Evolutionary conservation across 2,113 vertebrate genomes (phyloP).

Genomic region (Pavo muticus): DNA sequence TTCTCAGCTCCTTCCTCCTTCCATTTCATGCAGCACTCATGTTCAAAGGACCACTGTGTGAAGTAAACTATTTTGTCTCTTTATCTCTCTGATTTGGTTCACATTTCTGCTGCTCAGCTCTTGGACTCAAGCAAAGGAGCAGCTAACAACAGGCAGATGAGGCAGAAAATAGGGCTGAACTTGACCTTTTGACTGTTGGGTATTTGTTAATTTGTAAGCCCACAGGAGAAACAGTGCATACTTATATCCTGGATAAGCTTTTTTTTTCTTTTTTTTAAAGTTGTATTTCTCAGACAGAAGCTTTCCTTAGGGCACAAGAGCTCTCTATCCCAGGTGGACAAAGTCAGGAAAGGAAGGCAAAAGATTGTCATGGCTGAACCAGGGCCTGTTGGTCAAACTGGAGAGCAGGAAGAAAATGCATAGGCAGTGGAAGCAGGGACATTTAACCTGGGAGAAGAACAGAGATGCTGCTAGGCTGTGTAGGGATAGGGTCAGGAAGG

Average conservation of each 20-base stretch:
- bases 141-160: neutral
- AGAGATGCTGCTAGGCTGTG: too few species aligned
- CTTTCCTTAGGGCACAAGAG: too few species aligned
- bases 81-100: neutral
- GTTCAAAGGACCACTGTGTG: neutral
- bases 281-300: neutral
- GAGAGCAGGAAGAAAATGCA: too few species aligned
- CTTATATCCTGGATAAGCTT: accelerated
- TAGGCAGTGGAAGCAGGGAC: too few species aligned
- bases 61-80: accelerated
- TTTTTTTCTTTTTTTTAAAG: neutral
- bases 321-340: too few species aligned
- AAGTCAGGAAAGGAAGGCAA: too few species aligned
- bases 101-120: neutral
- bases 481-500: too few species aligned
- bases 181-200: neutral
- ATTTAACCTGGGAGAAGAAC: too few species aligned
- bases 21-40: neutral
- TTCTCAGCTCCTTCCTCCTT: neutral
- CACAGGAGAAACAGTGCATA: neutral
- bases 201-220: neutral
- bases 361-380: too few species aligned
- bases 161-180: neutral
- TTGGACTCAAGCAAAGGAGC: neutral
- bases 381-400: too few species aligned